Base-by-base conservation (phyloP, 2,113 vertebrate species). In the Dipodomys ordii region DNA sequence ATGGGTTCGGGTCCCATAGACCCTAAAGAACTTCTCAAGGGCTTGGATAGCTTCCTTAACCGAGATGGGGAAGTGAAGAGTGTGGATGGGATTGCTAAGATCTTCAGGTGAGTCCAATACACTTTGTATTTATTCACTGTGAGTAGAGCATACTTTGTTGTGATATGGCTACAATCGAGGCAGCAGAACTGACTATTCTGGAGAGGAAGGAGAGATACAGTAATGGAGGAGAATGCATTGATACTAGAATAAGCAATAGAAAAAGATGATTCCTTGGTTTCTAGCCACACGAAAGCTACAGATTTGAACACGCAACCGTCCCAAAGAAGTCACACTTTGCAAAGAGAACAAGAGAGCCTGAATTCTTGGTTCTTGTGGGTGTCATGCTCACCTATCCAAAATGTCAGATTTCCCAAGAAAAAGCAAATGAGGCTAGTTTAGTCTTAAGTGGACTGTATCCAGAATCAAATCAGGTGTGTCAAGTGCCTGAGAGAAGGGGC, bases 1-100 rank as follows among this genome's bases (percentile, higher is more conserved):
- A 99, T 99, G 99, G 99, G 99, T 65, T 99, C 99, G 0, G 99
- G 98, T 97, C 99, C 99, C 18, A 98, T 99, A 97, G 99, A 99
- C 97, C 99, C 99, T 93, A 99, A 99, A 96, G 99, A 99, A 95
- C 99, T 99, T 64, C 97, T 99, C 68, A 99, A 99, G 96, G 99
- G 99, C 39, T 98, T 99, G 88, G 99, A 99, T 87, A 97, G 98
- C 86, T 98, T 99, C 49, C 98, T 99, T 83, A 99, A 99, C 53
- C 99, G 99, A 32, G 99, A 99, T 97, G 99, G 99, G 71, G 99
- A 99, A 96, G 98, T 99, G 22, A 99, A 99, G 93, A 99, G 98
- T 96, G 97, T 98, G 77, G 99, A 99, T 65, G 99, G 99, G 76
- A 99, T 99, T 92, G 97, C 99, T 53, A 99, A 99, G 77, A 99